A percentile compares a stretch with the other conserved stretches of the same genome.
phyloP scores from a whole-genome alignment of 2,113 vertebrate species.

The Trichomycterus rosablanca region DNA sequence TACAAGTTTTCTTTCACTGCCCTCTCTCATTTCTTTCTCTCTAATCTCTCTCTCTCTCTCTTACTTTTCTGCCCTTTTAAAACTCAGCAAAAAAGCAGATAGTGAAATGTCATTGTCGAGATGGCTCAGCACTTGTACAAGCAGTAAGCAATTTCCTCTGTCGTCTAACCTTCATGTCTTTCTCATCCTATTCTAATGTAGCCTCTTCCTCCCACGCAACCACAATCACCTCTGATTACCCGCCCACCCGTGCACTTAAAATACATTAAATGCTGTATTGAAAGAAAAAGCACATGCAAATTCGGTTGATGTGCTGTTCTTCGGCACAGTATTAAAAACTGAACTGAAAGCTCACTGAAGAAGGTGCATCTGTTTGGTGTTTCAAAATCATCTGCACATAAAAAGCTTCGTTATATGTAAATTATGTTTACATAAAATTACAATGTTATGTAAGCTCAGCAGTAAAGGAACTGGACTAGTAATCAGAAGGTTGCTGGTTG shows the following conservation, averaged over 20 bases:
- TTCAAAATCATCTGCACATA: background rate
- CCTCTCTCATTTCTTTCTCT: background rate
- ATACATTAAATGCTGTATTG: slow-evolving; percentile 3
- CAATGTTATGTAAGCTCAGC: too few relatives aligned
- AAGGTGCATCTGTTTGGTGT: background rate
- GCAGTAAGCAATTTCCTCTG: slow-evolving; percentile 28
- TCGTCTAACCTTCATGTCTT: slow-evolving; percentile 24
- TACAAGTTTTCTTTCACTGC: background rate
- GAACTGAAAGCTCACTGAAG: background rate
- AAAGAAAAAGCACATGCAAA: slow-evolving; percentile 10
- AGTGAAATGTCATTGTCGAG: slow-evolving; percentile 31
- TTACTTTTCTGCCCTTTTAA: slow-evolving; percentile 20
- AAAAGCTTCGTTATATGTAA: too few relatives aligned
- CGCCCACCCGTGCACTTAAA: slow-evolving; percentile 15
- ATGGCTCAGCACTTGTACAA: slow-evolving; percentile 21
- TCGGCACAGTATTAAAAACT: background rate
- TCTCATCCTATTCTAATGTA: slow-evolving; percentile 16
- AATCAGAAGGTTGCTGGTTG: too few relatives aligned
- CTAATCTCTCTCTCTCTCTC: slow-evolving; percentile 4
- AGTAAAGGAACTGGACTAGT: too few relatives aligned
- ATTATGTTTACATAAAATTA: too few relatives aligned
- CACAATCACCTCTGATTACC: slow-evolving; percentile 24
- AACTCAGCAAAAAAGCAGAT: slow-evolving; percentile 26
- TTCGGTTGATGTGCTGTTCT: background rate
- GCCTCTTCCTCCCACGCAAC: slow-evolving; percentile 16